Base-by-base conservation (phyloP, 2,888 invertebrate genomes). In the Yponomeuta evonymella region DNA sequence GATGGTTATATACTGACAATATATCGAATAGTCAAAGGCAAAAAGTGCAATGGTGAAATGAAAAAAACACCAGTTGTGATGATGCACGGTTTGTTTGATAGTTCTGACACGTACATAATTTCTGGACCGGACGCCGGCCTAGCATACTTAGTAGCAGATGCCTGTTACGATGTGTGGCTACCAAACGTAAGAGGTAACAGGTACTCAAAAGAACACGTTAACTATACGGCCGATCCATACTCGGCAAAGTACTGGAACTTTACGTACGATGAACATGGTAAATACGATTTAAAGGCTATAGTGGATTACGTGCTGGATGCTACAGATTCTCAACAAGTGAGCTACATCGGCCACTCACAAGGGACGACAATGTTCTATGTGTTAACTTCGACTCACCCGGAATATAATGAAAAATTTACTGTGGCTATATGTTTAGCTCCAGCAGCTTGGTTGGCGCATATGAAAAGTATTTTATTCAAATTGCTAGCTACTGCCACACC, bases 311-410 rank as follows among this genome's bases (percentile, higher is more conserved):
- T 93, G 11, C 89, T 90, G 85, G 85, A 85, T 1, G 70, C 79
- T 2, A 92, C 92, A 75, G 87, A 87, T 43, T 86, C 89, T 64
- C 78, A 82, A 0, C 90, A 93, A 76, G 87, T 92, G 69, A 93
- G 94, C 76, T 98, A 98, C 82, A 90, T 98, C 66, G 98, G 98
- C 0, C 98, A 98, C 85, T 98, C 97, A 0, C 98, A 98, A 95
- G 98, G 98, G 0, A 96, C 96, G 0, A 95, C 97, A 0, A 93
- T 95, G 78, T 94, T 95, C 75, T 96, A 95, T 79, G 95, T 95
- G 1, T 90, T 96, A 81, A 92, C 96, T 70, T 95, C 96, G 1
- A 93, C 94, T 29, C 88, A 94, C 75, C 95, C 95, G 0, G 93
- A 95, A 75, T 95, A 95, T 74, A 95, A 96, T 76, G 93, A 94